Base-by-base conservation (phyloP, 2,113 vertebrate genomes). In the Haemorhous mexicanus region DNA sequence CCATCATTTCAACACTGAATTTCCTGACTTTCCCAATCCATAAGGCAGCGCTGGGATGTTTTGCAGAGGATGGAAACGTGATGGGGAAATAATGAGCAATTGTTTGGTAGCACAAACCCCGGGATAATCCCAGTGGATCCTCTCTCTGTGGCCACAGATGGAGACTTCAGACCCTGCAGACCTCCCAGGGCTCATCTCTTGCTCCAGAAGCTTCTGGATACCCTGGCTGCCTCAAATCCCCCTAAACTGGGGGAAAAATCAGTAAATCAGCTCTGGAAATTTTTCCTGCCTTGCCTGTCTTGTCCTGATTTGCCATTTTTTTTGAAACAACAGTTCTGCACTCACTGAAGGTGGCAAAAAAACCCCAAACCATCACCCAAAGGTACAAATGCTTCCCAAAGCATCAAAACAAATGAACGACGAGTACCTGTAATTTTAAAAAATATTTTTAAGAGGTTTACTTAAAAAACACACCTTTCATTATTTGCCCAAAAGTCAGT, bases 281-380 rank as follows among this genome's bases (percentile, higher is more conserved):
- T 18, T 21, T 13, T 44, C 61, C 50, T 41, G 61, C 10, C 11
- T 30, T 41, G 37, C 11, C 37, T 1, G 0, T 14, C n/a, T 4
- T 13, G 23, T 28, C 50, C 47, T 24, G 26, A 72, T 70, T 59
- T 33, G 33, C 21, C 49, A 23, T 56, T 56, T 58, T 33, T 20
- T 27, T 28, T 17, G 9, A 12, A 32, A 16, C 33, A 83, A 46
- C 50, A 74, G 55, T 23, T 86, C 27, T 50, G 62, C 46, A 49
- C 76, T 52, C 85, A 35, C 47, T 72, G 68, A 93, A 64, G 37
- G 94, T 9, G 41, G 76, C 59, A 83, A 37, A 81, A 69, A 33
- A 56, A 2, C 2, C 24, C 22, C 20, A 62, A 78, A 49, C 13
- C 59, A 56, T 50, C 50, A 72, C 18, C 37, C 83, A n/a, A 64